Percentiles rank a stretch among this genome's conserved stretches.
Conservation (phyloP, 2,113 vertebrate species). For the Eubucco bourcierii region DNA sequence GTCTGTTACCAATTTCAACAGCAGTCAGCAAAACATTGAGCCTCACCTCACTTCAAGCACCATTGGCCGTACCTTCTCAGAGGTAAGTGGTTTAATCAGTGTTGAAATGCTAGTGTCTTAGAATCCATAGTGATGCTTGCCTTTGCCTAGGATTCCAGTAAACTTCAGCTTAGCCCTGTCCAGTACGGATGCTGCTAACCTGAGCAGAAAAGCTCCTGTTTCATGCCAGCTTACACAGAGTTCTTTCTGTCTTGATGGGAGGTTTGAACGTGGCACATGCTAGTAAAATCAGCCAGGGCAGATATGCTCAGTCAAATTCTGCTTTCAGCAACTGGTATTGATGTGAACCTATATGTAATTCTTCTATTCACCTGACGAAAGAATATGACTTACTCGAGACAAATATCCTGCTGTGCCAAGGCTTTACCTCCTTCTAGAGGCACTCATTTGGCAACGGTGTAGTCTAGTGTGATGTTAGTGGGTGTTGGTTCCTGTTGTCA, state of each 20-base stretch:
- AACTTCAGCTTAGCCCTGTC: neutral
- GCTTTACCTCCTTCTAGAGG: neutral
- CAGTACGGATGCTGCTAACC: neutral
- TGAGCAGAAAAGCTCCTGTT: neutral
- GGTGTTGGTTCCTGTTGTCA: neutral
- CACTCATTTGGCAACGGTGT: neutral
- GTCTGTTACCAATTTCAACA: slow-evolving; percentile 78
- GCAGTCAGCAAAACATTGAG: slow-evolving; percentile 78
- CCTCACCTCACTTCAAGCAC: slow-evolving; percentile 45
- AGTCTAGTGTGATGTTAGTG: neutral
- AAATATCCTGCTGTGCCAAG: neutral
- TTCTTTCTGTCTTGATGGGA: neutral
- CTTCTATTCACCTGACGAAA: neutral
- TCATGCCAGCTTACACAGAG: neutral
- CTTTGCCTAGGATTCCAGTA: neutral
- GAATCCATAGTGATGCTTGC: neutral
- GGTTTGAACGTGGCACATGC: neutral
- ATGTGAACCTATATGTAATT: neutral
- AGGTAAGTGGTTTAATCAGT: slow-evolving; percentile 60
- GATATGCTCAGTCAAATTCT: neutral
- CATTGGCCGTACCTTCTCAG: slow-evolving; percentile 56
- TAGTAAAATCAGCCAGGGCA: neutral
- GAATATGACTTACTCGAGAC: neutral
- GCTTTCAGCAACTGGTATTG: neutral
- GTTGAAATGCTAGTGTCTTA: neutral